These are phyloP conservation scores for Cygnus buccinator DNA, from an alignment of 2,113 vertebrate genomes.

Conservation along the genomic window DNA sequence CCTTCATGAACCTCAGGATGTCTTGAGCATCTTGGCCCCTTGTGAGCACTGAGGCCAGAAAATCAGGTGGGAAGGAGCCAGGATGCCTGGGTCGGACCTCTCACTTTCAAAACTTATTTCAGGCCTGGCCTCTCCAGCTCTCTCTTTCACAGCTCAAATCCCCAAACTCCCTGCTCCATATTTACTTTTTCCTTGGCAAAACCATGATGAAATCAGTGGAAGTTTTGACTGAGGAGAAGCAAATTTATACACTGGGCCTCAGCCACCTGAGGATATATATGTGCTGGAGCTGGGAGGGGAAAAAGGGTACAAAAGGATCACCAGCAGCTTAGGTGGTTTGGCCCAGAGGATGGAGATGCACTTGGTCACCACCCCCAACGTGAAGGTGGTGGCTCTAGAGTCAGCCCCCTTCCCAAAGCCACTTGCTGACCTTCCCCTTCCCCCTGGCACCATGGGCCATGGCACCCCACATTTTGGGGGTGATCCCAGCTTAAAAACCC, in stretches of 20 bases:
- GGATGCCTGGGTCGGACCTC: neutral
- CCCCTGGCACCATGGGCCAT: fast-evolving
- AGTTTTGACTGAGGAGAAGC: constrained; percentile 49
- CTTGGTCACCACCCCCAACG: neutral
- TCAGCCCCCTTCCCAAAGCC: neutral
- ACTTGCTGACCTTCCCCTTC: neutral
- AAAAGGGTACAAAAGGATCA: constrained; percentile 35
- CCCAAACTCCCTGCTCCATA: constrained; percentile 22
- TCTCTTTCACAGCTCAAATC: constrained; percentile 38
- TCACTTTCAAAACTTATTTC: constrained; percentile 26
- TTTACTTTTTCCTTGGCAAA: constrained; percentile 59
- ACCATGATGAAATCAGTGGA: constrained; percentile 53
- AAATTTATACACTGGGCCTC: constrained; percentile 44
- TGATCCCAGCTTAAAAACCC: neutral
- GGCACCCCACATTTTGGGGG: fast-evolving
- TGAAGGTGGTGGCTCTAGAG: neutral
- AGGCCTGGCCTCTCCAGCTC: neutral
- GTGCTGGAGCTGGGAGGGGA: neutral
- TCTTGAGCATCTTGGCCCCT: neutral
- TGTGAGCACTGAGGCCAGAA: neutral
- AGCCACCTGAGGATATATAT: constrained; percentile 21
- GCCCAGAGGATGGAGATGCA: neutral
- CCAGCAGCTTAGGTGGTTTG: neutral
- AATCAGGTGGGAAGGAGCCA: neutral
- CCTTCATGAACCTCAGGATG: constrained; percentile 9